Base-by-base conservation (phyloP, 1,140 invertebrate species). In the Chelonus insularis region DNA sequence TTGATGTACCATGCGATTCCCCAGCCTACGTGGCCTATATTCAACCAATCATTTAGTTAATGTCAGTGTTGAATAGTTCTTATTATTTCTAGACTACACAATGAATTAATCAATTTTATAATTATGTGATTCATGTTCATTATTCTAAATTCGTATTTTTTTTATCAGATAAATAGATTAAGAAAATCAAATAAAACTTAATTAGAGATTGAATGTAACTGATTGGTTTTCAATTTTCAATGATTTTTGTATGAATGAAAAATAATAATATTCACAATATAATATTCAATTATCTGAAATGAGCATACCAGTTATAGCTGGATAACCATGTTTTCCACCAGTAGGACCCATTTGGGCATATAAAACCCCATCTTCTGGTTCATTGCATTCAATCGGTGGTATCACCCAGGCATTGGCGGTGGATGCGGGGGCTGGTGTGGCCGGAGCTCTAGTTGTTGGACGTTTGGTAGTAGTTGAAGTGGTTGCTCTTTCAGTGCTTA, bases 1-100 rank as follows among this genome's bases (percentile, higher is more conserved):
- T 98, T 97, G 67, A 98, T 95, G 81, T 94, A 96, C 94, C 94
- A 97, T 0, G 92, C 89, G 66, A 96, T 91, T 37, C 94, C 93
- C 93, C 94, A 96, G 36, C 93, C 93, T 2, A 95, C 91, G 74
- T 95, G 91, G 66, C 93, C 93, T 93, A 23, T 1, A 32, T 64
- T 12, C 16, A 8, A 21, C n/a, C 8, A n/a, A 39, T 5, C 5
- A 39, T 39, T n/a, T 39, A 39, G 14, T 39, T 39, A n/a, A 39
- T 11, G 11, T 11, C 14, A 4, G 9, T 11, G n/a, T 12, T 12
- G 6, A 12, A 12, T 12, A 39, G 14, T 39, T 39, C 14, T 12
- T 39, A 12, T 12, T 34, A 34, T 34, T 7, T n/a, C n/a, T n/a
- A n/a, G n/a, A n/a, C n/a, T n/a, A 34, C 32, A 34, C 11, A 1